Evolutionary conservation across 2,113 vertebrate genomes (phyloP).

Genomic region (Pandion haliaetus): DNA sequence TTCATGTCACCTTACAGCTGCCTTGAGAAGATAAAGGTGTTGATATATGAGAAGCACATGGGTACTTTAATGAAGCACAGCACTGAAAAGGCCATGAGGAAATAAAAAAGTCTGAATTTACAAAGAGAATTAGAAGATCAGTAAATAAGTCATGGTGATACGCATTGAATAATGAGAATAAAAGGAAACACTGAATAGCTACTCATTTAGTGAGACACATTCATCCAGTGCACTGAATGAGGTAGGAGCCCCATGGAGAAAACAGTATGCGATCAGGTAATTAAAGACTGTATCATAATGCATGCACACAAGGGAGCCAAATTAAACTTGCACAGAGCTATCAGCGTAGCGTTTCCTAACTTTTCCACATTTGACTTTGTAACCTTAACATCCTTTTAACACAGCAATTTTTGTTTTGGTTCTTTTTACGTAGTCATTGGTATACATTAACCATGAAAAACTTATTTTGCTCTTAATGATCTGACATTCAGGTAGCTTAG

Average conservation of each 20-base stretch:
- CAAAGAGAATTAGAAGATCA: constrained; percentile 44
- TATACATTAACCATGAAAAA: background rate
- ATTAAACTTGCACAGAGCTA: constrained; percentile 35
- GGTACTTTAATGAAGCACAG: background rate
- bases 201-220: constrained; percentile 21
- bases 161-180: background rate
- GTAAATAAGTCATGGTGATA: constrained; percentile 53
- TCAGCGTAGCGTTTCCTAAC: background rate
- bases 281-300: constrained; percentile 49
- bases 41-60: background rate
- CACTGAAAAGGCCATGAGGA: background rate
- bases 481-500: background rate
- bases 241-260: constrained; percentile 19
- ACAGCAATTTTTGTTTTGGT: background rate
- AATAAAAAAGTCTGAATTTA: constrained; percentile 21
- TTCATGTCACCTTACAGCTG: background rate
- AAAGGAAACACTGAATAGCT: constrained; percentile 25
- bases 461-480: background rate
- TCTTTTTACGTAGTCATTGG: background rate
- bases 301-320: constrained; percentile 37
- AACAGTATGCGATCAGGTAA: constrained; percentile 35
- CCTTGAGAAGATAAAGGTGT: background rate
- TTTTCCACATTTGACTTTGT: background rate
- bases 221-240: constrained; percentile 5
- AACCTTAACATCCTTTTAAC: background rate